Base-by-base conservation (phyloP, 2,797 vertebrate species). In the Sylvia borin region DNA sequence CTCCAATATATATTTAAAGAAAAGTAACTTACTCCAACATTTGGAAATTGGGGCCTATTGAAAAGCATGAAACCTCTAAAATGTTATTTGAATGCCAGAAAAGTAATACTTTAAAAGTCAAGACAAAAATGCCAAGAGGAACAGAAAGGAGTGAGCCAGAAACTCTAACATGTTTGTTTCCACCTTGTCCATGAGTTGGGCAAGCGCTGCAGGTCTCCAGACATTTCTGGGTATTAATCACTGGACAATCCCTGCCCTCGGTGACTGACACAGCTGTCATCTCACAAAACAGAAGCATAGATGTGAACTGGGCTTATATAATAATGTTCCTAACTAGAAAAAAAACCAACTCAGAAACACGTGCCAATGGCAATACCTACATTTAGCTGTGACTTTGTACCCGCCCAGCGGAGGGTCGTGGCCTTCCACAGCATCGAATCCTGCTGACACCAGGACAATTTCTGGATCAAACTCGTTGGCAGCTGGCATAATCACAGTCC, bases 331-430 rank as follows among this genome's bases (percentile, higher is more conserved):
- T 50, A 40, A 31, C 19, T 40, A 87, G 76, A 92, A 92, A 31
- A 89, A 27, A 60, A 24, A 68, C 7, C 58, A 82, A 11, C n/a
- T 67, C 7, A 80, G 40, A 82, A 94, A 88, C 38, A 40, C 4
- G 7, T 5, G 26, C 24, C 43, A 62, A 16, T 67, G 60, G 82
- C 5, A 7, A 92, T 96, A 98, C 98, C 95, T 98, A 98, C 98
- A 98, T 97, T 98, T 98, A 83, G 98, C 98, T 74, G 98, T 98
- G 93, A 98, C 98, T 96, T 97, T 98, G 97, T 98, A 98, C 10
- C 98, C 98, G 9, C 98, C 98, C 73, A 98, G 94, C 2, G 98
- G 98, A 96, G 98, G 95, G 85, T 97, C 96, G 0, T 98, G 98
- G 95, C 98, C 98, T 98, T 98, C 98, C 77, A 98, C 96, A 1